A percentile compares a stretch with the other conserved stretches of the same genome.
Conservation (phyloP, 2,797 vertebrate genomes). For the Phylloscopus collybita region DNA sequence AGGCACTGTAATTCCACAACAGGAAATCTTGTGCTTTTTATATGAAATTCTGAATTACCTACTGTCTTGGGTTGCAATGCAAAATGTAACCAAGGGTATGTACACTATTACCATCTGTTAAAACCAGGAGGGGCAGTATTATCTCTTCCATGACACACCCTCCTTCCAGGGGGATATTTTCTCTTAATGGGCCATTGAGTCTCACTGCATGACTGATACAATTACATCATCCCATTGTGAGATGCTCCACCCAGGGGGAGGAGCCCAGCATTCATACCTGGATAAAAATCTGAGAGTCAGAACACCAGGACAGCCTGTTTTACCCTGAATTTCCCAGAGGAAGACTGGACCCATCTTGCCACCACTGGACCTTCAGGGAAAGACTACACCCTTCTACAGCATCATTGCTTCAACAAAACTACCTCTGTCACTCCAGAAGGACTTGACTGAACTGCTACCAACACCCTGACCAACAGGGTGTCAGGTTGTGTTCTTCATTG, state of each 20-base stretch:
- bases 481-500: background rate
- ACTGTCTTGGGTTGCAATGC: background rate
- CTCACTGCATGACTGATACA: background rate
- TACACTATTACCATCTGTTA: background rate
- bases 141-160: background rate
- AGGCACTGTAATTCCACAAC: background rate
- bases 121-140: background rate
- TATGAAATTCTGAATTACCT: background rate
- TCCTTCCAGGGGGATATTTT: background rate
- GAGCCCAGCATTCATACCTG: background rate
- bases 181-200: background rate
- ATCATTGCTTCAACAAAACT: background rate
- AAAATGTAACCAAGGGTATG: background rate
- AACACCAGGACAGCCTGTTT: background rate
- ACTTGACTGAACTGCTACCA: background rate
- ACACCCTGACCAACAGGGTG: background rate
- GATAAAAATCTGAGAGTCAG: background rate
- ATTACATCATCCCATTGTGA: background rate
- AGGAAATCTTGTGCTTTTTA: background rate
- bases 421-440: background rate
- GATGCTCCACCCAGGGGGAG: background rate
- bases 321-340: background rate
- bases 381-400: background rate
- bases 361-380: background rate
- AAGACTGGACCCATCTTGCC: background rate